These are phyloP conservation scores for Atta texana DNA, from an alignment of 1,140 invertebrate species.

Conservation along the genomic window DNA sequence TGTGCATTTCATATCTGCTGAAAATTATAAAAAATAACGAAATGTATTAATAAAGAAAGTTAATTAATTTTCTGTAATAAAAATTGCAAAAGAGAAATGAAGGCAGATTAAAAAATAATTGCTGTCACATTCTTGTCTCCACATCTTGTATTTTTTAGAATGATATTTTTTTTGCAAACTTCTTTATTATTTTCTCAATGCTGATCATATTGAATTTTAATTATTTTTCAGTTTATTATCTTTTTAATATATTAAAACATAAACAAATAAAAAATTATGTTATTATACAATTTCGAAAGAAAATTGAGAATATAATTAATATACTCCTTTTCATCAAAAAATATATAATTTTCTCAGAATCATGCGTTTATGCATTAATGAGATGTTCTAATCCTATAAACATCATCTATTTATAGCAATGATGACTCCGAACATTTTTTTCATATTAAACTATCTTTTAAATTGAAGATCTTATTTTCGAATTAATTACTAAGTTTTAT, in stretches of 20 bases:
- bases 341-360: neutral
- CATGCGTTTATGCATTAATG: neutral
- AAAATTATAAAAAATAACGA: neutral
- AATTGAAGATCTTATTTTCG: neutral
- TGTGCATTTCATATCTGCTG: neutral
- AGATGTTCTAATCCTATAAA: no score
- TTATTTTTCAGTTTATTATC: neutral
- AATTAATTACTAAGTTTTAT: slow-evolving; percentile 7
- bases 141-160: neutral
- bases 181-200: neutral
- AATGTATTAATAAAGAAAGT: neutral
- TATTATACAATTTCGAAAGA: neutral
- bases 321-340: neutral
- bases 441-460: neutral
- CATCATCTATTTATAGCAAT: neutral
- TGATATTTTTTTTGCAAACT: neutral
- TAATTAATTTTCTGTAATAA: slow-evolving; percentile 10
- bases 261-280: neutral
- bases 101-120: neutral
- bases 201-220: neutral
- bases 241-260: neutral
- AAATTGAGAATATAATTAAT: neutral
- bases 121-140: neutral
- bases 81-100: neutral
- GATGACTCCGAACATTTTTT: neutral